Evolutionary conservation across 2,113 vertebrate genomes (phyloP), one percentile per base, ranked within the genome.

Genomic region (Philantomba maxwellii): DNA sequence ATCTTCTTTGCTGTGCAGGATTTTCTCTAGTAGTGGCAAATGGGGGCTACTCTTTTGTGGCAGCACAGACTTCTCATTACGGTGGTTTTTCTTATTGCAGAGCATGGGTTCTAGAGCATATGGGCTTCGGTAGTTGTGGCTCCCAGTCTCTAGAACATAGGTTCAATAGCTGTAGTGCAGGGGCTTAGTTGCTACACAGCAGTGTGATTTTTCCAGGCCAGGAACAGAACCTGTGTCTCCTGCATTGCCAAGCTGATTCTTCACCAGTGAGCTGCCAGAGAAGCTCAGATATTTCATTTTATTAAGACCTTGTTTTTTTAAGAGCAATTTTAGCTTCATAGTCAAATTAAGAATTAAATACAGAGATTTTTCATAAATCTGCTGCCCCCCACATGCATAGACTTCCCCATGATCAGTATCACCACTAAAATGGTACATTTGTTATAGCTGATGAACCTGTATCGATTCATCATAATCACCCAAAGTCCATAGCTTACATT

Each of bases 51-150:
- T 23, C 19, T 26, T 70, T 36, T 75, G 70, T 39, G 11, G 70
- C 70, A 75, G 36, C 23, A 43, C 0, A 0, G 36, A 5, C n/a
- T 12, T 70, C 9, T 70, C 19, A 0, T 39, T 70, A 12, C 66
- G 23, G n/a, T 39, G n/a, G 66, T 5, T 12, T 39, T 10, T 70
- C n/a, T 36, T 70, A 11, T 12, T 39, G 66, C 66, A 39, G 19
- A 70, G 66, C n/a, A 23, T 39, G n/a, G 17, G 10, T 39, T 70
- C 66, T 70, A 70, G n/a, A 70, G 66, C n/a, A 12, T 23, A 39
- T 6, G n/a, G 10, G 19, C 66, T 39, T 23, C 23, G 3, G 36
- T 7, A 75, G 12, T 3, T 39, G 66, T 43, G 70, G 36, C 23
- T 43, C 70, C 70, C 12, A 23, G 36, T 13, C 21, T 43, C 36